These are phyloP conservation scores for Steinernema khuongi DNA, from an alignment of 1,140 invertebrate genomes.

Conservation along the genomic window DNA sequence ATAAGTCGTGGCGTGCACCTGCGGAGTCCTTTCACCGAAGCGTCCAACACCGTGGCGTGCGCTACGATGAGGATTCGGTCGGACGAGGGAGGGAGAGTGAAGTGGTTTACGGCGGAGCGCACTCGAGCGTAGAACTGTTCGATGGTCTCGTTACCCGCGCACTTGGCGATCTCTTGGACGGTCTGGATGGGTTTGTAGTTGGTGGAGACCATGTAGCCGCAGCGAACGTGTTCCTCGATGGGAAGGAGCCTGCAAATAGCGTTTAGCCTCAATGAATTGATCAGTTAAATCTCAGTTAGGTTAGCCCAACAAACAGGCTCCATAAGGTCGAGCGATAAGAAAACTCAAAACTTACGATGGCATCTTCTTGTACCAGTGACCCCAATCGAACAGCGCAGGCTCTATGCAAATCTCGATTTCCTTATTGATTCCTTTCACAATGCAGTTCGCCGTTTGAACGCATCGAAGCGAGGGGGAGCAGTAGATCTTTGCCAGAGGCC, in stretches of 20 bases:
- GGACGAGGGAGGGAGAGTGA: slow-evolving; percentile 60
- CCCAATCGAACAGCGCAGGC: slow-evolving; percentile 83
- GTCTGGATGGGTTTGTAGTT: slow-evolving; percentile 68
- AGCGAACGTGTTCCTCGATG: slow-evolving; percentile 67
- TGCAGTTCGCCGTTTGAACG: slow-evolving; percentile 76
- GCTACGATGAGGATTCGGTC: slow-evolving; percentile 68
- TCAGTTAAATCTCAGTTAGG: too few species aligned
- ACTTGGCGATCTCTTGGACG: slow-evolving; percentile 62
- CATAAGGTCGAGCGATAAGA: too few species aligned
- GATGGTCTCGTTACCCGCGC: slow-evolving; percentile 34
- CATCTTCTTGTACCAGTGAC: slow-evolving; percentile 78
- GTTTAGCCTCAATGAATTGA: too few species aligned
- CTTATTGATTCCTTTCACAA: slow-evolving; percentile 63
- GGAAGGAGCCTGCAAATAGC: slow-evolving; percentile 27
- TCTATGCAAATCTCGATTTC: slow-evolving; percentile 70
- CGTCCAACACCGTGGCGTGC: slow-evolving; percentile 62
- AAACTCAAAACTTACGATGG: slow-evolving; percentile 73
- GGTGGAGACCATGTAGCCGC: slow-evolving; percentile 72
- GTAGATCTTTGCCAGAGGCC: slow-evolving; percentile 69
- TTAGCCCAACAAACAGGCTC: too few species aligned
- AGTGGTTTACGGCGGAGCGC: slow-evolving; percentile 41
- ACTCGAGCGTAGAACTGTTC: slow-evolving; percentile 71
- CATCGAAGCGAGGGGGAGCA: slow-evolving; percentile 80
- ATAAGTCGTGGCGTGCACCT: slow-evolving; percentile 69
- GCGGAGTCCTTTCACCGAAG: slow-evolving; percentile 55